Evolutionary conservation across 2,113 vertebrate species (phyloP), one percentile per base, ranked within the genome.

Genomic region (Manacus vitellinus): DNA sequence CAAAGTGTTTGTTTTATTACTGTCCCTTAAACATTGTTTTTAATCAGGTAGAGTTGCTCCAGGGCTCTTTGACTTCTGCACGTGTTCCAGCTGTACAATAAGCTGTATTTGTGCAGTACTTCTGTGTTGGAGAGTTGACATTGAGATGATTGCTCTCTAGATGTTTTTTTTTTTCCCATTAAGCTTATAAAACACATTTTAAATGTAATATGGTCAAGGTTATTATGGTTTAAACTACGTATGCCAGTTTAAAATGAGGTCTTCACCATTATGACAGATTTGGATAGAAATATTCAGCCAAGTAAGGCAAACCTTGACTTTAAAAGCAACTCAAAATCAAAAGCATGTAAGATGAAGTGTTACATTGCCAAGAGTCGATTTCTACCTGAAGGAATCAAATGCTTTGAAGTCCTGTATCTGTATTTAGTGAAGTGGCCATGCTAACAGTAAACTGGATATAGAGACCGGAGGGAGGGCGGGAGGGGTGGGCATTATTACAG

Each of bases 21-120:
- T 86, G 39, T 86, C 68, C 51, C 70, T 96, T 94, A 95, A 96
- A 90, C 70, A 95, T 94, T 76, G 93, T 75, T 90, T 97, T 97
- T 95, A 95, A 96, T 97, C 71, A 79, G 85, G 72, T 21, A 58
- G 80, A 89, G 51, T 86, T 76, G 75, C 86, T 94, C 61, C 31
- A 63, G 87, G 63, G 71, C 86, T 93, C 44, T 82, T 91, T 89
- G 94, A 67, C 67, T 95, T 95, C 61, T 56, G 68, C 61, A 73
- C 19, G 15, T 90, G 93, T 91, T 90, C 58, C 75, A 94, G 88
- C 67, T 94, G 71, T 79, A 94, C 86, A 96, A 84, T 90, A 72
- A 91, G 75, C 78, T 89, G 55, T 72, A 46, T 66, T 90, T 87
- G 35, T 63, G 58, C 54, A 31, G 52, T 27, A 41, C 16, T 41